A percentile compares a stretch with the other conserved stretches of the same genome.
Evolutionary conservation across 1,140 invertebrate species (phyloP).

Genomic region (Bombyx mandarina): DNA sequence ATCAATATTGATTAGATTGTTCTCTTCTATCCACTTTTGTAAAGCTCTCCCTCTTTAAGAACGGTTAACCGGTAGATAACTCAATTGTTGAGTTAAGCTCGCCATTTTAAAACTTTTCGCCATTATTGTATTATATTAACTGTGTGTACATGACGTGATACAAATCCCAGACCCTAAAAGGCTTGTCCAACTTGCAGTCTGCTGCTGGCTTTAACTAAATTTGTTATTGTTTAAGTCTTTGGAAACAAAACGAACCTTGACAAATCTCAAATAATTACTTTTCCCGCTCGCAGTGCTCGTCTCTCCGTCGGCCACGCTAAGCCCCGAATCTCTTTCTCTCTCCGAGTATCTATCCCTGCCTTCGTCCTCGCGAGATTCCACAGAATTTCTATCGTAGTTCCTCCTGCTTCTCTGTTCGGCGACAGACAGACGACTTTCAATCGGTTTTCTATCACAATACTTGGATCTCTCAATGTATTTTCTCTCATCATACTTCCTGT

Average conservation of each 20-base stretch:
- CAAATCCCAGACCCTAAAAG: no score
- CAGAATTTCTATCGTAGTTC: slow-evolving; percentile 38
- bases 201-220: no score
- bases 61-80: no score
- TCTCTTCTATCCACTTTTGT: no score
- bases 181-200: no score
- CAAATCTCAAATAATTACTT: slow-evolving; percentile 51
- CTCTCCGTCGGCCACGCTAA: slow-evolving; percentile 52
- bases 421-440: slow-evolving; percentile 15
- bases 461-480: slow-evolving; percentile 36
- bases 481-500: slow-evolving; percentile 33
- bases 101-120: no score
- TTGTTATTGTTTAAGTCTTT: no score
- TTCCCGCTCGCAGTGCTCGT: slow-evolving; percentile 48
- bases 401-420: slow-evolving; percentile 31
- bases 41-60: no score
- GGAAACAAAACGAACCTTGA: slow-evolving; percentile 33
- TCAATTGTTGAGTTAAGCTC: no score
- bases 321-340: slow-evolving; percentile 45
- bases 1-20: no score
- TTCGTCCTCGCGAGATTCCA: slow-evolving; percentile 45
- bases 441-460: slow-evolving; percentile 44
- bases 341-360: slow-evolving; percentile 43
- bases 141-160: no score
- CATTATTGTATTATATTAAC: no score